Conservation (phyloP, 2,888 invertebrate species). For the Cerastis leucographa region DNA sequence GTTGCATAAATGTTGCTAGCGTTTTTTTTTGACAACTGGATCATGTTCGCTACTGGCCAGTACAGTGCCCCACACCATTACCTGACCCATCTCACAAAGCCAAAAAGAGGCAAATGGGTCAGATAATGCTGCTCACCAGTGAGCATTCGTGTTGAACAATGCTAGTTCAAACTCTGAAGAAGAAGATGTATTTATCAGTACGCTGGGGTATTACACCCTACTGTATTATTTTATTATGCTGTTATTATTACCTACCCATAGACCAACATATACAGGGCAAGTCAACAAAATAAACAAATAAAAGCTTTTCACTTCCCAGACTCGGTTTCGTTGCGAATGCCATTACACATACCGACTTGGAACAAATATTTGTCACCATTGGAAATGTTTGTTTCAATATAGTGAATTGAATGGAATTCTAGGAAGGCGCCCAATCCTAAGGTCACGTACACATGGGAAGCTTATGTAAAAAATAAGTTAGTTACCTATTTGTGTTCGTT, state of each 20-base stretch:
- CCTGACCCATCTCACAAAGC: too few relatives aligned
- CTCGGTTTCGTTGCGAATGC: constrained; percentile 20
- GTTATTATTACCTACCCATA: background rate
- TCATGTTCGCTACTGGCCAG: background rate
- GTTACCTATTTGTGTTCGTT: background rate
- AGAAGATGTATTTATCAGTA: background rate
- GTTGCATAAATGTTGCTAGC: too few relatives aligned
- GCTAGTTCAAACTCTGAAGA: background rate
- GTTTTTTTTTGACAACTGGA: background rate
- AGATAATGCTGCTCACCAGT: too few relatives aligned
- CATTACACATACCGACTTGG: constrained; percentile 44
- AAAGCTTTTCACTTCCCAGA: constrained; percentile 3
- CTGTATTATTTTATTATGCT: background rate
- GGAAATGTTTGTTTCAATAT: constrained; percentile 51
- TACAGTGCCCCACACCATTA: too few relatives aligned
- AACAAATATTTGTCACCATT: constrained; percentile 48
- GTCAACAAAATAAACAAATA: constrained; percentile 41
- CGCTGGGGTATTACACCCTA: background rate
- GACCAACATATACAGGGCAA: background rate
- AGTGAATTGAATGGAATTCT: constrained; percentile 19
- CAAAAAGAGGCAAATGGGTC: too few relatives aligned
- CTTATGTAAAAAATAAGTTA: background rate
- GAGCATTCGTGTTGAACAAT: background rate
- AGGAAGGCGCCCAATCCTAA: background rate
- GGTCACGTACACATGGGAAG: background rate